These are phyloP conservation scores for Lepidurus couesii DNA, from an alignment of 1,140 invertebrate species.

Conservation along the genomic window DNA sequence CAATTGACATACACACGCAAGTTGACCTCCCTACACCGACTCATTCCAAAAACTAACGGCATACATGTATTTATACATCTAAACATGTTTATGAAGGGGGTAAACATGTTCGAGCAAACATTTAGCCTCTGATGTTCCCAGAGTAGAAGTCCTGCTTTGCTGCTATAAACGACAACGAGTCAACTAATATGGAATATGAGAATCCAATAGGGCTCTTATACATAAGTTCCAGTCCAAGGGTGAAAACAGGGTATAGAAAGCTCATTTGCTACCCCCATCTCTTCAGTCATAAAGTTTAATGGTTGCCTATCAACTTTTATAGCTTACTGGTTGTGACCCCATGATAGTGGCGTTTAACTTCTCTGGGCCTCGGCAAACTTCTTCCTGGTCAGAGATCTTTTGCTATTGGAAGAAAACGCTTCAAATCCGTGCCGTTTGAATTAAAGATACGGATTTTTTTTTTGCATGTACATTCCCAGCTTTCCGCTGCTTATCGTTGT, in stretches of 20 bases:
- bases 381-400: not conserved
- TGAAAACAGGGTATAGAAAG: not conserved
- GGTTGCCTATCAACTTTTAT: conserved; percentile 17
- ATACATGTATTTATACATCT: not conserved
- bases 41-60: too few relatives aligned
- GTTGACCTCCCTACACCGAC: too few relatives aligned
- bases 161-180: not conserved
- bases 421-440: not conserved
- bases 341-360: conserved; percentile 9
- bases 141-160: not conserved
- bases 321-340: conserved; percentile 17
- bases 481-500: not conserved
- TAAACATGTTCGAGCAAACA: not conserved
- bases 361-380: not conserved
- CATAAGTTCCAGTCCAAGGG: not conserved
- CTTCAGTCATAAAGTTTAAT: conserved; percentile 16
- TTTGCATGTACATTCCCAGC: not conserved
- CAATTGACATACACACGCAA: too few relatives aligned
- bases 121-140: not conserved
- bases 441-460: not conserved
- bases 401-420: not conserved
- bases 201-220: not conserved
- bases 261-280: not conserved
- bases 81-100: not conserved
- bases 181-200: conserved; percentile 19